Percentiles rank a stretch among this genome's conserved stretches.
phyloP scores from a whole-genome alignment of 1,140 invertebrate genomes.

The Homalodisca vitripennis region DNA sequence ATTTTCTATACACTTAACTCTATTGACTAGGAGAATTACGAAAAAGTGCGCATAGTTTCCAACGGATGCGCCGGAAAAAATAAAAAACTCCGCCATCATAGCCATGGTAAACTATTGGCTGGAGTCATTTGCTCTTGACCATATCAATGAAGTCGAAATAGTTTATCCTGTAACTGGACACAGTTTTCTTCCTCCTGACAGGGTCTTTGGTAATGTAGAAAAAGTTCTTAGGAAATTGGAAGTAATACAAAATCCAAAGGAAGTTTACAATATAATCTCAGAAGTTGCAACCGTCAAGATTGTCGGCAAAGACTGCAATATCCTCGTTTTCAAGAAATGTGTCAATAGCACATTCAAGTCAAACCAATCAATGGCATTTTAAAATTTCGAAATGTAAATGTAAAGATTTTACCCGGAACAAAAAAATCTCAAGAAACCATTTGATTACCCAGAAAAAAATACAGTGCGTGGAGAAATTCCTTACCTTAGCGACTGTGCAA shows the following conservation, averaged over 20 bases:
- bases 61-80: conserved; percentile 45
- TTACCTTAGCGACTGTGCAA: no score
- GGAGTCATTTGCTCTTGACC: conserved; percentile 32
- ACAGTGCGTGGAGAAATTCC: no score
- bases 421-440: no score
- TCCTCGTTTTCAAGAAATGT: no score
- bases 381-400: no score
- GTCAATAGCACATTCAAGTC: no score
- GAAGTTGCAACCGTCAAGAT: conserved; percentile 30
- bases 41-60: conserved; percentile 39
- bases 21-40: conserved; percentile 35
- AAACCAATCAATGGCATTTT: no score
- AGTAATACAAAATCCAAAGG: conserved; percentile 33
- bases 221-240: conserved; percentile 41
- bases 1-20: conserved; percentile 41
- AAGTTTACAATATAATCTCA: conserved; percentile 31
- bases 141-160: conserved; percentile 40
- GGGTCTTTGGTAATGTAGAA: conserved; percentile 44
- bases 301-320: conserved; percentile 25
- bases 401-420: no score
- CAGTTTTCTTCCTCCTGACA: conserved; percentile 43
- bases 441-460: no score
- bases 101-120: conserved; percentile 41
- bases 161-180: conserved; percentile 42
- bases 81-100: conserved; percentile 44